Evolutionary conservation across 2,113 vertebrate genomes (phyloP).

Genomic region (Zosterops pallidus): DNA sequence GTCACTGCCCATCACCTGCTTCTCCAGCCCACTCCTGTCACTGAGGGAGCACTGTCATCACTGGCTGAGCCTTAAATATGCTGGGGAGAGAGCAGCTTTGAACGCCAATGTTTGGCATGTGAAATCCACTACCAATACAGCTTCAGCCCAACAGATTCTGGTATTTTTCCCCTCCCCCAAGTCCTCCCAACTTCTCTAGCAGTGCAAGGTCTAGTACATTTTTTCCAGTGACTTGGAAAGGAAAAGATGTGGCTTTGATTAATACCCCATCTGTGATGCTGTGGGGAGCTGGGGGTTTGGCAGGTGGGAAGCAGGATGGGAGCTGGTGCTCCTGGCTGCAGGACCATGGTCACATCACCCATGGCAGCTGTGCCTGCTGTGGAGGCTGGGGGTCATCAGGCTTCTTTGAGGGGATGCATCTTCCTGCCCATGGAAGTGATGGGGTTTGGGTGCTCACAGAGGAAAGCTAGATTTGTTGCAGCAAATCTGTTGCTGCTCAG

Average conservation of each 20-base stretch:
- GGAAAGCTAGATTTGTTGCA: not conserved
- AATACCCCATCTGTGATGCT: not conserved
- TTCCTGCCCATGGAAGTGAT: not conserved
- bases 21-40: not conserved
- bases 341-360: not conserved
- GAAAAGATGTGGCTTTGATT: not conserved
- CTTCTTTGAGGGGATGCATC: not conserved
- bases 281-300: not conserved
- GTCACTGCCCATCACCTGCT: not conserved
- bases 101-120: not conserved
- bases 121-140: not conserved
- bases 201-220: not conserved
- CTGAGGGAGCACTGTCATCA: not conserved
- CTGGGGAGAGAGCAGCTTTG: not conserved
- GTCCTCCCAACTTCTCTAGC: not conserved
- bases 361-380: accelerated
- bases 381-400: not conserved
- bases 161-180: not conserved
- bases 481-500: accelerated
- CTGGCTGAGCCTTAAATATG: not conserved
- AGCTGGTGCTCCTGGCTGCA: not conserved
- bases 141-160: not conserved
- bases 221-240: not conserved
- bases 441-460: accelerated
- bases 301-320: not conserved